Base-by-base conservation (phyloP, 2,797 vertebrate species). In the Aplochiton taeniatus region DNA sequence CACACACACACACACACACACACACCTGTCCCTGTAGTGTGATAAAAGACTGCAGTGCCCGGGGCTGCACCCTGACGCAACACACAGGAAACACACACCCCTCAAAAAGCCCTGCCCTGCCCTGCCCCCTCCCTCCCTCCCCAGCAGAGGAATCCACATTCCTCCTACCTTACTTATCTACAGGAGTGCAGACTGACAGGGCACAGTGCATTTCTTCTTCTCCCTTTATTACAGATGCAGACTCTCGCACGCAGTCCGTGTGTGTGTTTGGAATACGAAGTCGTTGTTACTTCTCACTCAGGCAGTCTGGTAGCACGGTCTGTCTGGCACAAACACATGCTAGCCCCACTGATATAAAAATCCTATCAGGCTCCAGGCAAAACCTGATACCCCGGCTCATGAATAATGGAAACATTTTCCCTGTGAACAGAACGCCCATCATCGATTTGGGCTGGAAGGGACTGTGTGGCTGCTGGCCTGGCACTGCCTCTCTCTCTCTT, bases 41-140 rank as follows among this genome's bases (percentile, higher is more conserved):
- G 69, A 72, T 76, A 73, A 78, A 83, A 77, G 17, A 48, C 77
- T 77, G 76, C 82, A 86, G 73, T 59, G 61, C 77, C 70, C 49
- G 11, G 75, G 65, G 74, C 67, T 68, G 51, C 65, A 66, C 72
- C n/a, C 78, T 87, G 87, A 91, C 78, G 83, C 77, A 89, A 89
- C 71, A 42, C 55, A 73, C 70, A 75, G 73, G 73, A 88, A 84
- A 82, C 66, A 7, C 50, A 43, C 53, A 69, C 55, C 43, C 16
- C 17, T 0, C 46, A 16, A 17, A 16, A 14, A n/a, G n/a, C 67
- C 14, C 17, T 53, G 11, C 65, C 68, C 49, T 44, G 5, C 31
- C 17, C 71, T 11, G 13, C 56, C 75, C 61, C 76, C 66, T 49
- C 66, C 4, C 63, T 46, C 62, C 74, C 48, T 69, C 11, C 50